phyloP scores from a whole-genome alignment of 2,113 vertebrate species.

The Eulemur rufifrons region DNA sequence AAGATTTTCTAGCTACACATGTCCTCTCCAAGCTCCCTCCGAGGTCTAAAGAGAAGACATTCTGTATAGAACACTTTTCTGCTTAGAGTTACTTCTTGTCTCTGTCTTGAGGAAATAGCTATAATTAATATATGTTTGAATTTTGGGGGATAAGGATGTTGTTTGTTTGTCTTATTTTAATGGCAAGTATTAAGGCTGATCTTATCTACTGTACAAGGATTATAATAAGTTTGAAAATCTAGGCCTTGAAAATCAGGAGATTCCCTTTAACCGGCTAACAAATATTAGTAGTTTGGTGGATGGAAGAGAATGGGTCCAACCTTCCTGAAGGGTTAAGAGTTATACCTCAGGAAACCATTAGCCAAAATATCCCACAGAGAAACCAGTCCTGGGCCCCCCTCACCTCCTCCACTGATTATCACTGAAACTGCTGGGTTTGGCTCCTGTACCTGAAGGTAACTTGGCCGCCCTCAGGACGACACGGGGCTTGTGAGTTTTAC shows the following conservation, averaged over 20 bases:
- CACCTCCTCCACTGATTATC: not conserved
- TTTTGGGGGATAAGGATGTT: not conserved
- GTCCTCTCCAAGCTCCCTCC: not conserved
- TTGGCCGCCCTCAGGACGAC: not conserved
- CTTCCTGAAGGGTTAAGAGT: not conserved
- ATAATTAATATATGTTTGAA: not conserved
- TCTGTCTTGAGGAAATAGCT: slow-evolving; percentile 3
- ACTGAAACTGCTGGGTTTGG: not conserved
- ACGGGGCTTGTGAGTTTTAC: not conserved
- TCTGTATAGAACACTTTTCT: not conserved
- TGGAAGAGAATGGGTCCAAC: not conserved
- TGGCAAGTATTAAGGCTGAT: not conserved
- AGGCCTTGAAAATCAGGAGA: not conserved
- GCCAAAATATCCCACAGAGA: not conserved
- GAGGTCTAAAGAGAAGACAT: not conserved
- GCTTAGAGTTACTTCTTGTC: not conserved
- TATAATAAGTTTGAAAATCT: not conserved
- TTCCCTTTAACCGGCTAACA: not conserved
- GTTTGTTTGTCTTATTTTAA: not conserved
- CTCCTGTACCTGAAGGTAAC: slow-evolving; percentile 47
- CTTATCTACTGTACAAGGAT: not conserved
- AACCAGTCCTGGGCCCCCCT: not conserved
- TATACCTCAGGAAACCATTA: not conserved
- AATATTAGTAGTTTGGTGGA: not conserved
- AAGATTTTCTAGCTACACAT: not conserved